A percentile compares a stretch with the other conserved stretches of the same genome.
phyloP scores from a whole-genome alignment of 2,113 vertebrate species.

The Oryctolagus cuniculus region DNA sequence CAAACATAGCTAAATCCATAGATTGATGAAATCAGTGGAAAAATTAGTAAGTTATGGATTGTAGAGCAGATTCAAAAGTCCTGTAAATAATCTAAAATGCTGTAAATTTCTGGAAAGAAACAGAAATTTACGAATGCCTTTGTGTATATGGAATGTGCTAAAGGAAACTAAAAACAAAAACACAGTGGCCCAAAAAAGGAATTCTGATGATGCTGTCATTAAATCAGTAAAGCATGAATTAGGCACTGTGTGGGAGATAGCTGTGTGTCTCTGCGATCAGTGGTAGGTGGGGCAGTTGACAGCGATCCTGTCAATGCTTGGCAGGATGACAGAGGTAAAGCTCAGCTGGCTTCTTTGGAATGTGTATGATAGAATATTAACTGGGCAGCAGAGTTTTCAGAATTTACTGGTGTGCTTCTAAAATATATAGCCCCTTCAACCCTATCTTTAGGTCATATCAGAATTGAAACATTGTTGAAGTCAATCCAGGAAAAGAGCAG shows the following conservation, averaged over 20 bases:
- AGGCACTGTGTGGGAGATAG: too few relatives aligned
- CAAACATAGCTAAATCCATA: not conserved
- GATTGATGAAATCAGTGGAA: not conserved
- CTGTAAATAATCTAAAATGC: not conserved
- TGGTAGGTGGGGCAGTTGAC: not conserved
- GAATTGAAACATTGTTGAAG: slow-evolving; percentile 52
- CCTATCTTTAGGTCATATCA: slow-evolving; percentile 42
- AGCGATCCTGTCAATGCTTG: not conserved
- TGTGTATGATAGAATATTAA: not conserved
- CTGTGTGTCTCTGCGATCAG: not conserved
- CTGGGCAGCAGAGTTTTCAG: not conserved
- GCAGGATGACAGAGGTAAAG: not conserved
- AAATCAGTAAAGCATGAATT: not conserved
- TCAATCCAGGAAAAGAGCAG: slow-evolving; percentile 41
- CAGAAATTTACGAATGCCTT: slow-evolving; percentile 25
- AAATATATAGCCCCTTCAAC: slow-evolving; percentile 31
- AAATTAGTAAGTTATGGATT: slow-evolving; percentile 27
- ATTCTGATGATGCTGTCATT: not conserved
- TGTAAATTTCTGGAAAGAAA: slow-evolving; percentile 1
- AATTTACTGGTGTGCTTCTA: slow-evolving; percentile 3
- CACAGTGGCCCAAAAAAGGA: not conserved
- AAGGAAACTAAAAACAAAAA: not conserved
- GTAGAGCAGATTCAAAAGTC: not conserved
- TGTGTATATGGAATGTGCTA: not conserved
- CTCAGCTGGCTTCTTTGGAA: not conserved